A percentile compares a stretch with the other conserved stretches of the same genome.
These are phyloP conservation scores for Morelia viridis DNA, from an alignment of 2,797 vertebrate genomes.

Conservation along the genomic window DNA sequence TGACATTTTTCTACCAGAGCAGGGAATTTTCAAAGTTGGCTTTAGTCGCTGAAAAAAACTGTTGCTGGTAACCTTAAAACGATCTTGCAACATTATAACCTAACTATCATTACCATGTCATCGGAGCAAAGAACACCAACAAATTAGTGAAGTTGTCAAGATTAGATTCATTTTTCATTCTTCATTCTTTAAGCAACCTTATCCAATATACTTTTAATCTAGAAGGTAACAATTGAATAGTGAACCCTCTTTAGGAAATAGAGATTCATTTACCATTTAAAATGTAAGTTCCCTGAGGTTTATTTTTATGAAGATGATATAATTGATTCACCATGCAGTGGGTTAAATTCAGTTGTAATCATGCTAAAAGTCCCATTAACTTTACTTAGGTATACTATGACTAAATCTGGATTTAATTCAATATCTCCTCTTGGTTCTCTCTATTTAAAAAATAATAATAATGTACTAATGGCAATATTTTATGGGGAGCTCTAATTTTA, in stretches of 20 bases:
- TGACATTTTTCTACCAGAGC: not conserved
- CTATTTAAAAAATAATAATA: not conserved
- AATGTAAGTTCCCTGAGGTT: conserved; percentile 20
- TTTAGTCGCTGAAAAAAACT: not conserved
- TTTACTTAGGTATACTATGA: not conserved
- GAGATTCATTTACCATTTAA: conserved; percentile 36
- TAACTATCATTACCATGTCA: not conserved
- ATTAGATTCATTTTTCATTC: not conserved
- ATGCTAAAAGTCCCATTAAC: not conserved
- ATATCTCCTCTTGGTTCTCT: not conserved
- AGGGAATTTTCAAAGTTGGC: not conserved
- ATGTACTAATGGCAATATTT: not conserved
- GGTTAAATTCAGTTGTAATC: not conserved
- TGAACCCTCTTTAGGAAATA: conserved; percentile 29
- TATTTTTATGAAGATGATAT: conserved; percentile 16
- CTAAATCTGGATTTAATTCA: not conserved
- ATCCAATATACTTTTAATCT: conserved; percentile 1
- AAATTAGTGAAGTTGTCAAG: not conserved
- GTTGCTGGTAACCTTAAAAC: accelerated
- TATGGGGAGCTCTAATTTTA: not conserved
- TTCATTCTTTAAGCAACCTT: not conserved
- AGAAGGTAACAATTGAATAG: conserved; percentile 28
- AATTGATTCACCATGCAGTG: not conserved
- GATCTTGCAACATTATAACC: not conserved
- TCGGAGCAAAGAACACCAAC: not conserved